phyloP scores from a whole-genome alignment of 2,113 vertebrate genomes.

The Sapayoa aenigma region DNA sequence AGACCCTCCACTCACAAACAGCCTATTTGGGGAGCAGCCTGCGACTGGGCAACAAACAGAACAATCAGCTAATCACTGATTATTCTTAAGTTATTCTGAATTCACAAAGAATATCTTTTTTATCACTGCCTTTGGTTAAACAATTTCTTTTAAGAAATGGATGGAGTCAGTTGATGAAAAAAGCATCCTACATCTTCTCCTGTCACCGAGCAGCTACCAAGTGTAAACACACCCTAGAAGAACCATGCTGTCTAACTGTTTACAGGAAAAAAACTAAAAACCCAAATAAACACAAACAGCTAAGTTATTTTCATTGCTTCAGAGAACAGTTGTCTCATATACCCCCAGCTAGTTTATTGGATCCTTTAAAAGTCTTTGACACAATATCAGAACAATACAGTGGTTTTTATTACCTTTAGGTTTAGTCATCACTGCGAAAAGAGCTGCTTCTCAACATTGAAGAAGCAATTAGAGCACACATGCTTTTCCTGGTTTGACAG shows the following conservation, averaged over 20 bases:
- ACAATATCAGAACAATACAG: not conserved
- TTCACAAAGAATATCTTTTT: not conserved
- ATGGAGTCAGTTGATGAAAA: not conserved
- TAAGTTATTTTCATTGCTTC: not conserved
- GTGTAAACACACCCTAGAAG: not conserved
- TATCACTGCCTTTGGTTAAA: not conserved
- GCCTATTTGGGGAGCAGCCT: not conserved
- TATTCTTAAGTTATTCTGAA: not conserved
- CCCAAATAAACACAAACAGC: not conserved
- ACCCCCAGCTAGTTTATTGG: not conserved
- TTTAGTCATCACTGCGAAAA: not conserved
- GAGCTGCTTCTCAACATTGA: not conserved
- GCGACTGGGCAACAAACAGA: not conserved
- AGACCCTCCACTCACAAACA: not conserved
- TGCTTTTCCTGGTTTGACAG: not conserved
- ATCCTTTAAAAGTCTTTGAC: not conserved
- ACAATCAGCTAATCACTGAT: not conserved
- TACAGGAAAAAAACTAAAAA: not conserved
- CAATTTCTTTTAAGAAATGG: not conserved
- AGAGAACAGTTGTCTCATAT: not conserved
- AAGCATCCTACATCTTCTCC: not conserved
- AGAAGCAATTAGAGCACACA: not conserved
- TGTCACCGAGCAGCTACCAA: rapidly evolving
- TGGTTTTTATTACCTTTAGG: not conserved
- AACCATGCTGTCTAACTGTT: not conserved